Conservation (phyloP, 2,113 vertebrate species). For the Rhabdornis inornatus region DNA sequence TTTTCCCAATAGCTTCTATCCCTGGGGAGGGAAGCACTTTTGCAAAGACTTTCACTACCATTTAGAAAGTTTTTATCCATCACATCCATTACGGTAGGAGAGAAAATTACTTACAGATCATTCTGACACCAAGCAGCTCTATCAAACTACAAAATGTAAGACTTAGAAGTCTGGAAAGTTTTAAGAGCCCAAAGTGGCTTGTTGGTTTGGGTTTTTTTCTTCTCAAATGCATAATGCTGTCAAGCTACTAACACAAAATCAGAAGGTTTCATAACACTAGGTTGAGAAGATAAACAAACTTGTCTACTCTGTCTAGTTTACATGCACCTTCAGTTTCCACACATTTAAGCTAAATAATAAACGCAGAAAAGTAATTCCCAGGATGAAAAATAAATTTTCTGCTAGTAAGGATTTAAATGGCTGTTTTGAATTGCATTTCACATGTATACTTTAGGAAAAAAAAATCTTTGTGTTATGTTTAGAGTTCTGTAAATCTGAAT, state of each 20-base stretch:
- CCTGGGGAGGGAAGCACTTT: not conserved
- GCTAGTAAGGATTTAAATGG: constrained; percentile 18
- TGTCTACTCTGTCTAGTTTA: not conserved
- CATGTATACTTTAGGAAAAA: not conserved
- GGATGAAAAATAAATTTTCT: not conserved
- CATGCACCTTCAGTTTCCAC: not conserved
- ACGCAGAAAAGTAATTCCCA: not conserved
- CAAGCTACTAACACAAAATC: not conserved
- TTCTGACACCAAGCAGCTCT: not conserved
- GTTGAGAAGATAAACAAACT: not conserved
- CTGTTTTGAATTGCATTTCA: constrained; percentile 12
- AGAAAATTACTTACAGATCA: not conserved
- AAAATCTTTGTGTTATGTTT: not conserved
- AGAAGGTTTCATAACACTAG: not conserved
- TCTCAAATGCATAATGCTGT: not conserved
- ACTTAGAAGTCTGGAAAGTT: not conserved
- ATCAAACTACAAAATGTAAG: not conserved
- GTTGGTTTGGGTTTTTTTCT: not conserved
- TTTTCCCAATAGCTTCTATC: not conserved
- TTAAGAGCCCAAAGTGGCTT: not conserved
- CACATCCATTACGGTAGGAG: not conserved
- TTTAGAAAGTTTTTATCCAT: not conserved
- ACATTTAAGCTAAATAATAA: not conserved
- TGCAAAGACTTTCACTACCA: not conserved
- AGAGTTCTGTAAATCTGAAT: not conserved